Evolutionary conservation across 2,888 invertebrate species (phyloP).

Genomic region (Nemotelus nigrinus): DNA sequence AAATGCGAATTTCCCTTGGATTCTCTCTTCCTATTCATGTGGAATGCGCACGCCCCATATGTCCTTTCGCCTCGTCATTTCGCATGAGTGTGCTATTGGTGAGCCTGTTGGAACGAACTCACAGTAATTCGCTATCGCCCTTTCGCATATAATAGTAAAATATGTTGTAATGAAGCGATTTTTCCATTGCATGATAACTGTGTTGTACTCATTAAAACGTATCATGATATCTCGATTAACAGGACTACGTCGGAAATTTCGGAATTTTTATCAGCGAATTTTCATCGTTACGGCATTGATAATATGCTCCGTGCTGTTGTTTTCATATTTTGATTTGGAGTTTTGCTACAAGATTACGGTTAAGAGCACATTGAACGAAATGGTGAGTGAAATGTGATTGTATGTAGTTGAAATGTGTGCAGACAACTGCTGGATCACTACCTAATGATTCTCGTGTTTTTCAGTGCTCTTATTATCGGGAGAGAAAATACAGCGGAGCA

Average conservation of each 20-base stretch:
- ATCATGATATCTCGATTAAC: slow-evolving; percentile 58
- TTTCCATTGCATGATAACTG: background rate
- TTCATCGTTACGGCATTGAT: slow-evolving; percentile 58
- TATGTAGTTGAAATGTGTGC: background rate
- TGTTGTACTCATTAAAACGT: slow-evolving; percentile 4
- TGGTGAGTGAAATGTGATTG: slow-evolving; percentile 56
- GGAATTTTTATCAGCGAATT: slow-evolving; percentile 59
- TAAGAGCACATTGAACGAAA: slow-evolving; percentile 59
- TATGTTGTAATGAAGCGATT: background rate
- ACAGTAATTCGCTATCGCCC: no score
- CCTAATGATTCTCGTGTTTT: slow-evolving; percentile 27
- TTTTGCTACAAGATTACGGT: slow-evolving; percentile 62
- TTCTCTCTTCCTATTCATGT: no score
- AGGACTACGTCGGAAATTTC: slow-evolving; percentile 60
- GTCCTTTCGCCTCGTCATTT: no score
- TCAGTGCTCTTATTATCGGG: slow-evolving; percentile 60
- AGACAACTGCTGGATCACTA: background rate
- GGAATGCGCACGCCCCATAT: no score
- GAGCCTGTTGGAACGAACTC: no score
- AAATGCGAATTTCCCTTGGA: no score
- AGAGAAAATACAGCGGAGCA: slow-evolving; percentile 60
- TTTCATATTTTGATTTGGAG: slow-evolving; percentile 61
- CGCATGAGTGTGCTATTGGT: no score
- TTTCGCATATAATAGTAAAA: background rate
- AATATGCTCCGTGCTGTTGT: slow-evolving; percentile 57